These are phyloP conservation scores for Neotoxoptera formosana DNA, from an alignment of 1,140 invertebrate genomes.

Conservation along the genomic window DNA sequence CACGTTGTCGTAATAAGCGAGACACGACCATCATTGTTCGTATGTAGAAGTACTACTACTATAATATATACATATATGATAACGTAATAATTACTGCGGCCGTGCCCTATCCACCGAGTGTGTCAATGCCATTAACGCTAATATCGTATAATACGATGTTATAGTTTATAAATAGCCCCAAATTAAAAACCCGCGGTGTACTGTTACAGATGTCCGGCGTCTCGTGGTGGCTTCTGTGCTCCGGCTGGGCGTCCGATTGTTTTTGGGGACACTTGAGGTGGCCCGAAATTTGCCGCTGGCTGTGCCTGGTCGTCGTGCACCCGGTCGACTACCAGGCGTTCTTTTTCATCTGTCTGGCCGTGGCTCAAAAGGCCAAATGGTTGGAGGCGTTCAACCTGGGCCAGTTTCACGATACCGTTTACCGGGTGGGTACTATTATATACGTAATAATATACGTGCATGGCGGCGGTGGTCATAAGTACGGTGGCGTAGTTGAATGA, in stretches of 20 bases:
- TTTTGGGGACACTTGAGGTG: conserved; percentile 31
- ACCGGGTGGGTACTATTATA: neutral
- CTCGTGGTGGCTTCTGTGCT: conserved; percentile 48
- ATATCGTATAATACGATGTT: neutral
- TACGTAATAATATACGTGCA: too few species aligned
- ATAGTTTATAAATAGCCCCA: neutral
- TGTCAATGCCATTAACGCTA: neutral
- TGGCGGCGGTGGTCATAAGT: too few species aligned
- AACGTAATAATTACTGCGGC: neutral
- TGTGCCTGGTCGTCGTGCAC: neutral
- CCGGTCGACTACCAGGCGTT: conserved; percentile 15
- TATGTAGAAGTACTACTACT: neutral
- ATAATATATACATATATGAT: neutral
- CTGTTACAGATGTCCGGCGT: conserved; percentile 35
- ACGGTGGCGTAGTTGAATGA: neutral
- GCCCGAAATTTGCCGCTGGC: conserved; percentile 42
- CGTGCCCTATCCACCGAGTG: neutral
- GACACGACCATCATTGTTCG: neutral
- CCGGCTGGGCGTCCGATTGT: conserved; percentile 38
- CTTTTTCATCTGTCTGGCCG: conserved; percentile 25
- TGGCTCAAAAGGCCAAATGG: neutral
- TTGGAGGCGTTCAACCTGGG: conserved; percentile 22
- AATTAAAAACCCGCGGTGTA: neutral
- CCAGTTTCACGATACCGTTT: neutral
- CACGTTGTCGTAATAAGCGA: neutral